Evolutionary conservation across 1,140 invertebrate species (phyloP).

Genomic region (Archivesica marissinica): DNA sequence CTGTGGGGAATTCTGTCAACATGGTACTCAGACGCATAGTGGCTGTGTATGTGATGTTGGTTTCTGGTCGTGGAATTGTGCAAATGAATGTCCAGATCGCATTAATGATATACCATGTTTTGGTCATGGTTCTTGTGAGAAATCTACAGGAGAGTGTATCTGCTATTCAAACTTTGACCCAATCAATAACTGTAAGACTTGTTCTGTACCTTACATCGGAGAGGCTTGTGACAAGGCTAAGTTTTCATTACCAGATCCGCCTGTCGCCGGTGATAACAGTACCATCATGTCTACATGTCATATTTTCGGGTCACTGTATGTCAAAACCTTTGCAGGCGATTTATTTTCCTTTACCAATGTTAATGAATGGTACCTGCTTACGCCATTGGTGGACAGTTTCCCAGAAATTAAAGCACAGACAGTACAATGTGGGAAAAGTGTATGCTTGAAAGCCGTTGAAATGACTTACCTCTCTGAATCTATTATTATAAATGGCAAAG

Average conservation of each 20-base stretch:
- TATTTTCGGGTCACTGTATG: conserved; percentile 8
- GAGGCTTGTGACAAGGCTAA: conserved; percentile 46
- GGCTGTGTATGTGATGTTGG: conserved; percentile 62
- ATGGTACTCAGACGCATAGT: conserved; percentile 20
- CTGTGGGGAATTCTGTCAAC: conserved; percentile 57
- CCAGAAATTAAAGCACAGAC: conserved; percentile 21
- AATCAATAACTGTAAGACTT: conserved; percentile 57
- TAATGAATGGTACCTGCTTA: conserved; percentile 18
- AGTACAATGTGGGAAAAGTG: conserved; percentile 13
- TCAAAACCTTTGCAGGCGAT: conserved; percentile 16
- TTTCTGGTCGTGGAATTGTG: conserved; percentile 64
- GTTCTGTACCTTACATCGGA: conserved; percentile 53
- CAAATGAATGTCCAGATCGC: conserved; percentile 60
- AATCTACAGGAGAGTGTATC: conserved; percentile 53
- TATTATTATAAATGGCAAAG: conserved; percentile 27
- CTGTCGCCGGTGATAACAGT: background rate
- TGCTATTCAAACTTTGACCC: conserved; percentile 57
- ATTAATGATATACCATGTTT: conserved; percentile 37
- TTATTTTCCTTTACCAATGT: background rate
- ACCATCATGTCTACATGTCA: conserved; percentile 1
- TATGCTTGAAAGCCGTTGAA: conserved; percentile 41
- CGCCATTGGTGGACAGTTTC: background rate
- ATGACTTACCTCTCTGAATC: conserved; percentile 22
- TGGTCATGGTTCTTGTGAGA: conserved; percentile 62
- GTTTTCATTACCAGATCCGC: conserved; percentile 5